Evolutionary conservation across 2,888 invertebrate genomes (phyloP).

Genomic region (Halocaridina rubra): DNA sequence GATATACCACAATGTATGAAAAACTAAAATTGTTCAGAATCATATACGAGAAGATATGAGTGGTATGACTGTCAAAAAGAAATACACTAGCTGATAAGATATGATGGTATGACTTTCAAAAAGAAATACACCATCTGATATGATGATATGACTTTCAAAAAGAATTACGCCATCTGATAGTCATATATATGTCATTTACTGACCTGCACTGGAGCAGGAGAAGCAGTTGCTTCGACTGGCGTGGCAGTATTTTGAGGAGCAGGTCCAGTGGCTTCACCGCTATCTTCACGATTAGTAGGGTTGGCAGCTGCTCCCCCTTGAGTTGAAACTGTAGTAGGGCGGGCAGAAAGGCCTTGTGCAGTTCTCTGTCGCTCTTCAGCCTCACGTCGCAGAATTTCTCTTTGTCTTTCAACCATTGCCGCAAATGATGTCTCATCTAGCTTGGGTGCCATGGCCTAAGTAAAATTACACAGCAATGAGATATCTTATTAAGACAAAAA

Average conservation of each 20-base stretch:
- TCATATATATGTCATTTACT: too few species aligned
- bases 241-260: slow-evolving; percentile 50
- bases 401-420: slow-evolving; percentile 88
- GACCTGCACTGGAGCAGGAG: slow-evolving; percentile 51
- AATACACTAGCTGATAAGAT: too few species aligned
- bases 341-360: slow-evolving; percentile 37
- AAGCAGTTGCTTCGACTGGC: slow-evolving; percentile 37
- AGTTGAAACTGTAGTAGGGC: slow-evolving; percentile 32
- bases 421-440: slow-evolving; percentile 92
- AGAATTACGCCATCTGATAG: too few species aligned
- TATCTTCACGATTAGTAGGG: slow-evolving; percentile 12
- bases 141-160: too few species aligned
- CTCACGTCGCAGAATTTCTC: slow-evolving; percentile 80
- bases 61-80: too few species aligned
- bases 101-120: too few species aligned
- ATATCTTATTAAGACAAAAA: slow-evolving; percentile 71
- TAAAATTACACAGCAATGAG: not conserved
- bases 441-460: slow-evolving; percentile 52
- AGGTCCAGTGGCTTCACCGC: slow-evolving; percentile 43
- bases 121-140: too few species aligned
- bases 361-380: slow-evolving; percentile 70
- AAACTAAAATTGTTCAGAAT: too few species aligned
- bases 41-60: too few species aligned
- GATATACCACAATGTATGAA: too few species aligned
- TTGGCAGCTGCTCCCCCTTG: not conserved